Evolutionary conservation across 2,888 invertebrate species (phyloP).

Genomic region (Spisula solida): DNA sequence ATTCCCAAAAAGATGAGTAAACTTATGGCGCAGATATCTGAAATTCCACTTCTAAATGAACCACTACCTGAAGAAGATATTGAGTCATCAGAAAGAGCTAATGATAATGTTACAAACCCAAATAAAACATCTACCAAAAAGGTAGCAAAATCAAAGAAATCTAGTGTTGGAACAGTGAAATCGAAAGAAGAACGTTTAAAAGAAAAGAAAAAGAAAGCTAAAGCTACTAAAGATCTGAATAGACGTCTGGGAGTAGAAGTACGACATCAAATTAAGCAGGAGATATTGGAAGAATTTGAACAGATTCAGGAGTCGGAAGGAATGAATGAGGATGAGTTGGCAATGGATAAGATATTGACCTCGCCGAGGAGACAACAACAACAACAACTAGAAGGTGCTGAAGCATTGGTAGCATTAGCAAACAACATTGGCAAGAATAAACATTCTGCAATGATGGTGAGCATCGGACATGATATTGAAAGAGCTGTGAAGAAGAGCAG

Average conservation of each 20-base stretch:
- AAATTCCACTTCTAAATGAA: conserved; percentile 47
- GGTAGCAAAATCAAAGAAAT: background rate
- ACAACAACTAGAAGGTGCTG: background rate
- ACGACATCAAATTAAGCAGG: background rate
- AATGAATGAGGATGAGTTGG: background rate
- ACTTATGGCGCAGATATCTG: conserved; percentile 44
- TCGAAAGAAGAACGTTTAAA: background rate
- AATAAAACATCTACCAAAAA: background rate
- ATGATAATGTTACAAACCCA: background rate
- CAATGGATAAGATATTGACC: too few relatives aligned
- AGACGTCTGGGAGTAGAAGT: background rate
- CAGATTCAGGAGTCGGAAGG: background rate
- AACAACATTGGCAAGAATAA: background rate
- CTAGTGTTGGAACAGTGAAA: background rate
- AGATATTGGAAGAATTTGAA: background rate
- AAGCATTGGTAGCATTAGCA: conserved; percentile 11
- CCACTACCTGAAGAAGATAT: background rate
- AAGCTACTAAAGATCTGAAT: background rate
- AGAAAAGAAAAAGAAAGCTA: background rate
- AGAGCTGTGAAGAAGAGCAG: background rate
- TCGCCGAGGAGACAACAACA: background rate
- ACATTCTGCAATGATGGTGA: background rate
- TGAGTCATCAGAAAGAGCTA: background rate
- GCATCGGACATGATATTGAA: background rate
- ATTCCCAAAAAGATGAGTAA: conserved; percentile 45